A percentile compares a stretch with the other conserved stretches of the same genome.
These are phyloP conservation scores for Aphelenchoides fujianensis DNA, from an alignment of 1,140 invertebrate species.

Conservation along the genomic window DNA sequence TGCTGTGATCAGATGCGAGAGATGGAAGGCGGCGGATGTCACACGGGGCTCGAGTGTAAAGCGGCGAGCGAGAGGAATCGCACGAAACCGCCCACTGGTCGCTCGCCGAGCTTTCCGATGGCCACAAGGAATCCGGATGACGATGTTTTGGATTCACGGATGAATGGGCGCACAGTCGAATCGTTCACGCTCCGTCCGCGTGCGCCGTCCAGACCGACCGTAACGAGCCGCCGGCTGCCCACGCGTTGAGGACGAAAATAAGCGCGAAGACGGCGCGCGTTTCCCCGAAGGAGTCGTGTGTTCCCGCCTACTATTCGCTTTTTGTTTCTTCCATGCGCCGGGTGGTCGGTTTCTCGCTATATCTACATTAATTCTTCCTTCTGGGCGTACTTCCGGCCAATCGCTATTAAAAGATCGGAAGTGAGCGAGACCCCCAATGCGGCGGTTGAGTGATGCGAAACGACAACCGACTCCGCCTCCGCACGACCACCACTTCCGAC, in stretches of 20 bases:
- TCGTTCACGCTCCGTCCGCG: neutral
- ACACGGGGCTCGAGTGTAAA: too few species aligned
- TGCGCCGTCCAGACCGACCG: too few species aligned
- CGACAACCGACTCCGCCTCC: neutral
- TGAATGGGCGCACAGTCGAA: neutral
- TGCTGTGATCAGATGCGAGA: neutral
- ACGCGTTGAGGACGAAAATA: neutral
- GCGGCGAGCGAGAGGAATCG: neutral
- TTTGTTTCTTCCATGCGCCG: too few species aligned
- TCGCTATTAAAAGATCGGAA: constrained; percentile 2
- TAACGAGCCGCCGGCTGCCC: neutral
- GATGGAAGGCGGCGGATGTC: neutral
- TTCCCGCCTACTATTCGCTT: neutral
- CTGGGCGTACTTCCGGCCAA: constrained; percentile 4
- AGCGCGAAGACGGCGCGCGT: neutral
- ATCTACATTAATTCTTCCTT: constrained; percentile 6
- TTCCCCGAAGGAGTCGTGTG: constrained; percentile 1
- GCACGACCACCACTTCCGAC: neutral
- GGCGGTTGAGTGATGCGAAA: neutral
- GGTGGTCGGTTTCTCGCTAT: too few species aligned
- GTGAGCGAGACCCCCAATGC: neutral
- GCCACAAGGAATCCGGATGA: neutral
- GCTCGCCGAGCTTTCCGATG: too few species aligned
- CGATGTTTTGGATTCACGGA: neutral
- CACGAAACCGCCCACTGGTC: too few species aligned